Conservation (phyloP, 2,113 vertebrate genomes). For the Siniperca knerii region DNA sequence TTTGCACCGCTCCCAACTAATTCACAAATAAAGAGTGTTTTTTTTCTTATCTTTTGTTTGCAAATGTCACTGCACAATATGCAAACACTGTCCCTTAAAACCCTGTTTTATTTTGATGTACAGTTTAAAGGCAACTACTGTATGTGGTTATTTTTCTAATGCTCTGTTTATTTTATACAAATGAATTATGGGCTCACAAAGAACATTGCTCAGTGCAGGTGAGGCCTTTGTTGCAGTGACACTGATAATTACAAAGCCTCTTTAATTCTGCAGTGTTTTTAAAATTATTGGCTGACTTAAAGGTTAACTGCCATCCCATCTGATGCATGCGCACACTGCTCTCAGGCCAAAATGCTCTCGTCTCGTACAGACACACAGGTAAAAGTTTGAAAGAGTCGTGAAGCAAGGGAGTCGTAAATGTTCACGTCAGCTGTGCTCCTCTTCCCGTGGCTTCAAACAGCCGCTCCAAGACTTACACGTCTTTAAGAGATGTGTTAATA, state of each 20-base stretch:
- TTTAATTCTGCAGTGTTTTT: conserved; percentile 79
- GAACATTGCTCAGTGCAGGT: conserved; percentile 33
- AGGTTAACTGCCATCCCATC: conserved; percentile 91
- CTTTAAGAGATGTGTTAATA: conserved; percentile 79
- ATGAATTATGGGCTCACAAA: conserved; percentile 10
- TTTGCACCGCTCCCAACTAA: neutral
- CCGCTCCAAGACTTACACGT: conserved; percentile 46
- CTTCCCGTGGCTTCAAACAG: conserved; percentile 43
- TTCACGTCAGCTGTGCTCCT: conserved; percentile 48
- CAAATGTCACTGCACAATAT: conserved; percentile 45
- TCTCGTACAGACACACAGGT: conserved; percentile 5
- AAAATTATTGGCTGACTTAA: conserved; percentile 90
- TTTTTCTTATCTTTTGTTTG: conserved; percentile 6
- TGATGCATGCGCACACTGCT: conserved; percentile 85
- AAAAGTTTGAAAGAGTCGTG: conserved; percentile 68
- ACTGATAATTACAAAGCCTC: conserved; percentile 62
- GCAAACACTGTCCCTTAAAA: neutral
- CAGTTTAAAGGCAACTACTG: neutral
- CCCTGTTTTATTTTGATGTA: neutral
- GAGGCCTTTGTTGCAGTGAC: conserved; percentile 46
- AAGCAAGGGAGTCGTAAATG: conserved; percentile 65
- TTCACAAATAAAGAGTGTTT: neutral
- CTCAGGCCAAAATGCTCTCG: conserved; percentile 64
- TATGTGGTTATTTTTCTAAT: neutral
- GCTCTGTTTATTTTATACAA: conserved; percentile 28